Evolutionary conservation across 35 echinoderm and acorn worm species (phyloP).

Genomic region (Strongylocentrotus purpuratus): DNA sequence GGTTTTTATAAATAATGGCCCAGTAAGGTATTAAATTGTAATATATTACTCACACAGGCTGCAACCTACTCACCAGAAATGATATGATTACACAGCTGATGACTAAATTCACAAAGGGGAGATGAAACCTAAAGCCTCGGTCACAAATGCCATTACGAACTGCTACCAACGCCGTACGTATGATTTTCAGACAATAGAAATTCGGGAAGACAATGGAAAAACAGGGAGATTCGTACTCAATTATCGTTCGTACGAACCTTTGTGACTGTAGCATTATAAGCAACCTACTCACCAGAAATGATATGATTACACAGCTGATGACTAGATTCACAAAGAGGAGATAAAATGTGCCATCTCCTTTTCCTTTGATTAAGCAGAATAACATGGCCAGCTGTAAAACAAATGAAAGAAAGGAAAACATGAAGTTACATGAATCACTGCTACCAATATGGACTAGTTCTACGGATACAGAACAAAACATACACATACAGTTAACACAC

Average conservation of each 20-base stretch:
- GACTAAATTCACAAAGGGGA: slow-evolving; percentile 26
- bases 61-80: neutral
- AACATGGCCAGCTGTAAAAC: slow-evolving; percentile 37
- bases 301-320: slow-evolving; percentile 45
- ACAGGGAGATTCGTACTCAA: too few species aligned
- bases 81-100: slow-evolving; percentile 46
- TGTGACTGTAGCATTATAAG: neutral
- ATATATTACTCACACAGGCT: too few species aligned
- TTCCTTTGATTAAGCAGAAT: slow-evolving; percentile 27
- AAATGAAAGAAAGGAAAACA: neutral
- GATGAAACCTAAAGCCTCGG: neutral
- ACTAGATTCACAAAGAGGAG: slow-evolving; percentile 37
- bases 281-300: slow-evolving; percentile 37
- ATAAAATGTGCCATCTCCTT: slow-evolving; percentile 28
- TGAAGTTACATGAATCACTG: neutral
- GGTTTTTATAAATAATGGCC: too few species aligned
- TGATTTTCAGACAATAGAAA: too few species aligned
- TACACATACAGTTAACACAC: too few species aligned
- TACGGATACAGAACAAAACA: neutral
- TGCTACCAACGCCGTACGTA: too few species aligned
- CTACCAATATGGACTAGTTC: neutral
- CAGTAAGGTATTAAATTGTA: too few species aligned
- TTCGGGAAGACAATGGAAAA: too few species aligned
- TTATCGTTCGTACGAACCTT: too few species aligned
- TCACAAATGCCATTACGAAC: too few species aligned